These are phyloP conservation scores for Ciconia stormi DNA, from an alignment of 2,113 vertebrate species.

Conservation along the genomic window DNA sequence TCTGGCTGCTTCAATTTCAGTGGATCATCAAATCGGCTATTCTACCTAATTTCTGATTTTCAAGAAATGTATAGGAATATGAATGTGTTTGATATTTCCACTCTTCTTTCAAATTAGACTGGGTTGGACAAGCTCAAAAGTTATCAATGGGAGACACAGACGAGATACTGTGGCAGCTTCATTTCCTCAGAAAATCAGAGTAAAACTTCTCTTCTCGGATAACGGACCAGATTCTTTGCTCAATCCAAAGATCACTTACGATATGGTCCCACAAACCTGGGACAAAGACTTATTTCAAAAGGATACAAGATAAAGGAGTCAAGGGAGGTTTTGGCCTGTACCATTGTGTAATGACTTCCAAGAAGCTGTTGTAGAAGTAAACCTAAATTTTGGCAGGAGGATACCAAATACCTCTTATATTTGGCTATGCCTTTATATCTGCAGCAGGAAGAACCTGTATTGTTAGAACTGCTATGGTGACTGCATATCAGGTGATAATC, in stretches of 20 bases:
- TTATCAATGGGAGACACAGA: background rate
- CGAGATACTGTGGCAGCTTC: background rate
- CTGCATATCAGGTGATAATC: background rate
- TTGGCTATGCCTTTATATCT: background rate
- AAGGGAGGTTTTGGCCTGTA: background rate
- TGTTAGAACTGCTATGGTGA: background rate
- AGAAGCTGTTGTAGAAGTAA: background rate
- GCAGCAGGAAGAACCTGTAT: background rate
- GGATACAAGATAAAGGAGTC: background rate
- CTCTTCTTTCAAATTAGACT: background rate
- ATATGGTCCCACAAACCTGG: background rate
- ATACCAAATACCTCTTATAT: background rate
- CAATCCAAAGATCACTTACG: background rate
- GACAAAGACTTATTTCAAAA: background rate
- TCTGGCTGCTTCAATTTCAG: background rate
- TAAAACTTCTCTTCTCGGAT: background rate
- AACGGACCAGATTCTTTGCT: background rate
- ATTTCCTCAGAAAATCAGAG: background rate
- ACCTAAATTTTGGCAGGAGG: background rate
- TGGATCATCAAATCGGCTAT: background rate
- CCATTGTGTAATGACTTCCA: background rate
- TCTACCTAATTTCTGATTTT: background rate
- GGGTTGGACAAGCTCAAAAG: background rate
- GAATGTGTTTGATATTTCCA: background rate
- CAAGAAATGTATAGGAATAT: background rate